Evolutionary conservation across 1,140 invertebrate species (phyloP).

Genomic region (Archegozetes longisetosus): DNA sequence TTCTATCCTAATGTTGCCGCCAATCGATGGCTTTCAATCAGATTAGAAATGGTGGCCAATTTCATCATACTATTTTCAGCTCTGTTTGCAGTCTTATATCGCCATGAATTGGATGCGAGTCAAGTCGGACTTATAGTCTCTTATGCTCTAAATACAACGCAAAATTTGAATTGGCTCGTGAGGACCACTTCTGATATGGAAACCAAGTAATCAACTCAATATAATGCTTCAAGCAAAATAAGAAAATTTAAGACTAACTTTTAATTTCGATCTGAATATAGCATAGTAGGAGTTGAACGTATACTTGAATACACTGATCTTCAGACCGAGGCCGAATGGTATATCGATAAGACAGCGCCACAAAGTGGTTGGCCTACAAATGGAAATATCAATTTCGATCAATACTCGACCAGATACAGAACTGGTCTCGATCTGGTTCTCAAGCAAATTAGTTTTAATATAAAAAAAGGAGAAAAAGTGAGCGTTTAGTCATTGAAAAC

Average conservation of each 20-base stretch:
- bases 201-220: slow-evolving; percentile 44
- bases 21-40: slow-evolving; percentile 74
- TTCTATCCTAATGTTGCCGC: slow-evolving; percentile 72
- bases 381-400: slow-evolving; percentile 22
- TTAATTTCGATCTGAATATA: not conserved
- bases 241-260: slow-evolving; percentile 6
- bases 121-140: slow-evolving; percentile 74
- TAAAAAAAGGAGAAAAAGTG: slow-evolving; percentile 34
- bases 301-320: slow-evolving; percentile 90
- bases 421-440: slow-evolving; percentile 29
- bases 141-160: slow-evolving; percentile 76
- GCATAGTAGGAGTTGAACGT: slow-evolving; percentile 86
- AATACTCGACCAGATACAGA: slow-evolving; percentile 26
- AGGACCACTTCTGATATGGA: slow-evolving; percentile 92
- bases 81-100: slow-evolving; percentile 63
- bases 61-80: slow-evolving; percentile 69
- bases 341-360: not conserved
- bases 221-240: not conserved
- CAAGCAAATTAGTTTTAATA: slow-evolving; percentile 23
- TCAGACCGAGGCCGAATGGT: slow-evolving; percentile 32
- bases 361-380: slow-evolving; percentile 24
- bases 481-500: not conserved
- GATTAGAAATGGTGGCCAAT: slow-evolving; percentile 82
- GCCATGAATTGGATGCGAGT: slow-evolving; percentile 49
- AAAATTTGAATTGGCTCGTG: slow-evolving; percentile 90